phyloP scores from a whole-genome alignment of 2,888 invertebrate genomes.

The Tinea pellionella region DNA sequence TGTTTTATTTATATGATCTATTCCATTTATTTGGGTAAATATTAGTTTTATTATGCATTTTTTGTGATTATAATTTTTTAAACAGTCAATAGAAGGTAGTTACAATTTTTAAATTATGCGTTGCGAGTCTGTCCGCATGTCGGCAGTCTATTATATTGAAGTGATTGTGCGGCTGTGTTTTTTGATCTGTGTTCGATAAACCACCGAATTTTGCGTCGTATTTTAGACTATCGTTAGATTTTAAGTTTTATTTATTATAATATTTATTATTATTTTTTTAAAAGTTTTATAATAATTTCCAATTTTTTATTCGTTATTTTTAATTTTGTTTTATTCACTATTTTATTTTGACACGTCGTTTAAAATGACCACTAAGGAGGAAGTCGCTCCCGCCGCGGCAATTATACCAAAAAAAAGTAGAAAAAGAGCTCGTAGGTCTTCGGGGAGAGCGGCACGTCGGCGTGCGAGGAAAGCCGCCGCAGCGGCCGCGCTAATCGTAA shows the following conservation, averaged over 20 bases:
- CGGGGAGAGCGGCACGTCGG: conserved; percentile 36
- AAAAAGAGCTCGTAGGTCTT: conserved; percentile 27
- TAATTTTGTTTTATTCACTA: background rate
- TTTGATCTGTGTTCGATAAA: background rate
- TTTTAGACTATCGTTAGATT: conserved; percentile 27
- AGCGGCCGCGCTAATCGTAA: conserved; percentile 18
- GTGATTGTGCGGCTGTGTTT: conserved; percentile 30
- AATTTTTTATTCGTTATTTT: background rate
- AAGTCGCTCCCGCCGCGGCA: background rate
- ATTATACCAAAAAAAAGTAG: background rate
- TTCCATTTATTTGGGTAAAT: background rate
- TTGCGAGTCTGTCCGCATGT: conserved; percentile 18
- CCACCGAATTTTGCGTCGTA: conserved; percentile 23
- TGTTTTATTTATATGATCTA: background rate
- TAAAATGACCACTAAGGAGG: background rate
- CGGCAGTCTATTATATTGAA: conserved; percentile 44
- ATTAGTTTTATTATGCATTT: background rate
- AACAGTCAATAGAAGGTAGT: conserved; percentile 31
- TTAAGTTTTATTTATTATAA: background rate
- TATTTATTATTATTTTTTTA: too few relatives aligned
- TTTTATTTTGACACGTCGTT: background rate
- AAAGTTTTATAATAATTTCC: background rate
- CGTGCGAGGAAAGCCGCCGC: conserved; percentile 34
- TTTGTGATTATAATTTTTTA: background rate
- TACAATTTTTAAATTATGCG: background rate